Evolutionary conservation across 2,113 vertebrate species (phyloP).

Genomic region (Trichomycterus rosablanca): DNA sequence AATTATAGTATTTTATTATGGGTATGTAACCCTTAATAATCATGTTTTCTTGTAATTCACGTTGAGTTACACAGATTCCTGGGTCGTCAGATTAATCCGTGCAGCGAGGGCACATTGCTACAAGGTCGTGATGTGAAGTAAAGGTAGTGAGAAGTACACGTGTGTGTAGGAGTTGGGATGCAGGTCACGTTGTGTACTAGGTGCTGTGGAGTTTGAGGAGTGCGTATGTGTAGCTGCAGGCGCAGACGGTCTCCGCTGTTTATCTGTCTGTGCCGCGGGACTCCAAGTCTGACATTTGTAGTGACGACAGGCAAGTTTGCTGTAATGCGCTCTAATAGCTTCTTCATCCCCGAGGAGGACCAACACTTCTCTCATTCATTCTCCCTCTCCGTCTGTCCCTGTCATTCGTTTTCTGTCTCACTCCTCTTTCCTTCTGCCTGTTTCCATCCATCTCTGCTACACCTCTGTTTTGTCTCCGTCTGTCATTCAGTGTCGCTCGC

Average conservation of each 20-base stretch:
- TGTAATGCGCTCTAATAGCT: conserved; percentile 63
- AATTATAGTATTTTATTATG: too few species aligned
- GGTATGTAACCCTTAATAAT: too few species aligned
- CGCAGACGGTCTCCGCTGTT: conserved; percentile 31
- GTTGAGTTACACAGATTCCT: too few species aligned
- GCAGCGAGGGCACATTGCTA: too few species aligned
- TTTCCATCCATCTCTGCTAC: neutral
- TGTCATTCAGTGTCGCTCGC: neutral
- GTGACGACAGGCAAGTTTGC: conserved; percentile 58
- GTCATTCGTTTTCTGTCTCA: neutral
- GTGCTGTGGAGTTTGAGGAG: neutral
- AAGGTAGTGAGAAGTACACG: too few species aligned
- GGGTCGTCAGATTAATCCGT: too few species aligned
- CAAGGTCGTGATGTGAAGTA: too few species aligned
- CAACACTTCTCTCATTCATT: conserved; percentile 11
- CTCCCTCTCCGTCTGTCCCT: neutral
- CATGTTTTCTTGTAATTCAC: too few species aligned
- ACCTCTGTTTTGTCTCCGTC: neutral
- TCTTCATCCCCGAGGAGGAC: conserved; percentile 46
- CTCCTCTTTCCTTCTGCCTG: neutral
- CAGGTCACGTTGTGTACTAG: conserved; percentile 5
- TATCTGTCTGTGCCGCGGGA: conserved; percentile 36
- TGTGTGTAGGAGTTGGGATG: conserved; percentile 27
- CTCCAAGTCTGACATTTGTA: conserved; percentile 53
- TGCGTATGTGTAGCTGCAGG: conserved; percentile 24